phyloP scores from a whole-genome alignment of 2,797 vertebrate species.

The Hyperoplus immaculatus region DNA sequence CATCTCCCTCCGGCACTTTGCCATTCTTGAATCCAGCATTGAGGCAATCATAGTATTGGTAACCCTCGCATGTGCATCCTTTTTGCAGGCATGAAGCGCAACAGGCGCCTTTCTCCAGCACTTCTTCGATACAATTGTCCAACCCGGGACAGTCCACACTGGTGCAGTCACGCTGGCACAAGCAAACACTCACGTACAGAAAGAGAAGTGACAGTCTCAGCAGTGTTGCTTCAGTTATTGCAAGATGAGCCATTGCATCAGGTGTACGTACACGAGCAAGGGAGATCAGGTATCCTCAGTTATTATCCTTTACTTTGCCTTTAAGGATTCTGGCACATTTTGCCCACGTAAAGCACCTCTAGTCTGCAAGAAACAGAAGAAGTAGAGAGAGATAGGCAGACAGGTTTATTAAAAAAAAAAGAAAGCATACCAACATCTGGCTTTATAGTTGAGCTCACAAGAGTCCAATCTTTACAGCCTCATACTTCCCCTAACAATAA shows the following conservation, averaged over 20 bases:
- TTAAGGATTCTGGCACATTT: constrained; percentile 49
- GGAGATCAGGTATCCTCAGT: constrained; percentile 30
- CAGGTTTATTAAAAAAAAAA: constrained; percentile 76
- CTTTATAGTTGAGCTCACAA: constrained; percentile 60
- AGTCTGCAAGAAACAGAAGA: constrained; percentile 51
- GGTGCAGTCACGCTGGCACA: constrained; percentile 89
- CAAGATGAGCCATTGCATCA: constrained; percentile 49
- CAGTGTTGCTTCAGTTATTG: constrained; percentile 27
- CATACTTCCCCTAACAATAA: constrained; percentile 52
- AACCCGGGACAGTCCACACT: constrained; percentile 86
- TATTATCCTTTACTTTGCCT: constrained; percentile 38
- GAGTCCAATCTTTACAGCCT: constrained; percentile 63
- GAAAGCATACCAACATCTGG: constrained; percentile 77
- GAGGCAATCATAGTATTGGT: constrained; percentile 96
- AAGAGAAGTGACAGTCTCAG: constrained; percentile 67
- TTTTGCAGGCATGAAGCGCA: constrained; percentile 89
- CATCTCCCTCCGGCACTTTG: constrained; percentile 92
- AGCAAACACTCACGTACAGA: constrained; percentile 41
- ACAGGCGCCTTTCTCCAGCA: constrained; percentile 87
- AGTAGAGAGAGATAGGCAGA: constrained; percentile 61
- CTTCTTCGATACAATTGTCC: constrained; percentile 92
- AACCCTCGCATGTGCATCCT: constrained; percentile 94
- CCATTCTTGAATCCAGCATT: constrained; percentile 92
- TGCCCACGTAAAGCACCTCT: constrained; percentile 29
- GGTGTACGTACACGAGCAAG: constrained; percentile 10